Evolutionary conservation across 2,797 vertebrate genomes (phyloP), one percentile per base, ranked within the genome.

Genomic region (Apogon talboti): DNA sequence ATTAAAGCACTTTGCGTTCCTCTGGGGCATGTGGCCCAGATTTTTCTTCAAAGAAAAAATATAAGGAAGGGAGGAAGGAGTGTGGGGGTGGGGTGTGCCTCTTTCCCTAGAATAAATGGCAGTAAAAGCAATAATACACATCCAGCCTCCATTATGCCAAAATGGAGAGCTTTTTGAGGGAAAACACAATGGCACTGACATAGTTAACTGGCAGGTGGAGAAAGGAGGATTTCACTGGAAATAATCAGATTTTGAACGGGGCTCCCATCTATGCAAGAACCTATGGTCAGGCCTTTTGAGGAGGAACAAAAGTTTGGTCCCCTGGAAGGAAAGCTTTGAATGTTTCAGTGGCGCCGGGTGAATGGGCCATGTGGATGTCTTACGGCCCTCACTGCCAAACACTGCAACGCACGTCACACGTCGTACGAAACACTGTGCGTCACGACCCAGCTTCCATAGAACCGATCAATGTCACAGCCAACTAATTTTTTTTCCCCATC

Each of bases 21-120:
- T 97, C 84, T 92, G 96, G 95, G 97, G 95, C 95, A 94, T 96
- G 95, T 99, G 97, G 95, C 97, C 96, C 96, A 98, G 95, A 96
- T 98, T 96, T 93, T 90, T 89, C 92, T 91, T 91, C 58, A 90
- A 91, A 95, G 92, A 82, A 85, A 82, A 89, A 64, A 91, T 94
- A 93, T 91, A 93, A 87, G 74, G 80, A 85, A 66, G 77, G 64
- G 75, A 92, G 93, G 89, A 81, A 87, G 83, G 77, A 78, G 81
- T 64, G 71, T 76, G 79, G 71, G 86, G 79, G 84, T 69, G 79
- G 81, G 72, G 72, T 77, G 85, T 71, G 90, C 89, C 88, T 76
- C 77, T 79, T 11, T 56, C 41, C 81, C 79, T 86, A 89, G 81
- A 93, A 93, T 90, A 92, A 93, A 92, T 91, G 90, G 93, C 94